Percentiles rank a stretch among this genome's conserved stretches.
These are phyloP conservation scores for Petrocephalus schoutedeni DNA, from an alignment of 2,797 vertebrate species.

Conservation along the genomic window DNA sequence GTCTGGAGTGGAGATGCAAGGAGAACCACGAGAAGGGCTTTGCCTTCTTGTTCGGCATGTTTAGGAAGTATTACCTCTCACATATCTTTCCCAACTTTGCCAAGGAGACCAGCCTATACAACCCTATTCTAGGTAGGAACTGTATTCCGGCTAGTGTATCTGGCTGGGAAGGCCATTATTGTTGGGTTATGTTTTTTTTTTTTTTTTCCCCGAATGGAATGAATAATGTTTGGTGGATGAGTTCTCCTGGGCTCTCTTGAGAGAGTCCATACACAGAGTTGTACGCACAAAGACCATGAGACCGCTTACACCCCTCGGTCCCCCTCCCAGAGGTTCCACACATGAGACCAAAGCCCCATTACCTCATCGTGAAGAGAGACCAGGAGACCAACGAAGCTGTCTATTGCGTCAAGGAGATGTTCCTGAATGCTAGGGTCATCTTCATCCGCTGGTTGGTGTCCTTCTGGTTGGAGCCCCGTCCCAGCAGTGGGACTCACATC, in stretches of 20 bases:
- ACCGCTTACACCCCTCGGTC: neutral
- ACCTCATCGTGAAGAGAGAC: constrained; percentile 84
- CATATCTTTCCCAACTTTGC: constrained; percentile 97
- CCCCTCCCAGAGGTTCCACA: constrained; percentile 78
- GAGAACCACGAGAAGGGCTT: constrained; percentile 98
- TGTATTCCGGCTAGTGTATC: neutral
- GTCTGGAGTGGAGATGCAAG: constrained; percentile 96
- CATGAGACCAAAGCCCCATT: constrained; percentile 90
- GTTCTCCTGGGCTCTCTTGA: neutral
- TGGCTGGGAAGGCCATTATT: neutral
- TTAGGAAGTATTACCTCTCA: constrained; percentile 97
- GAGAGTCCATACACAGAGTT: neutral
- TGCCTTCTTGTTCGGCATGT: constrained; percentile 93
- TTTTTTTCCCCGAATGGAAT: neutral
- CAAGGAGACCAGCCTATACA: constrained; percentile 92
- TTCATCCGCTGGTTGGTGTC: constrained; percentile 98
- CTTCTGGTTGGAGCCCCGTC: constrained; percentile 95
- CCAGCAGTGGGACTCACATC: constrained; percentile 80
- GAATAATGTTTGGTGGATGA: neutral
- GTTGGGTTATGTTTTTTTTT: neutral
- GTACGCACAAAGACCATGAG: neutral
- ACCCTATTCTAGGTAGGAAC: constrained; percentile 84
- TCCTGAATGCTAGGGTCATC: constrained; percentile 92
- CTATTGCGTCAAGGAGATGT: constrained; percentile 96
- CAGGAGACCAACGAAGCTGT: constrained; percentile 81